Evolutionary conservation across 2,888 invertebrate genomes (phyloP), one percentile per base, ranked within the genome.

Genomic region (Caenorhabditis japonica): DNA sequence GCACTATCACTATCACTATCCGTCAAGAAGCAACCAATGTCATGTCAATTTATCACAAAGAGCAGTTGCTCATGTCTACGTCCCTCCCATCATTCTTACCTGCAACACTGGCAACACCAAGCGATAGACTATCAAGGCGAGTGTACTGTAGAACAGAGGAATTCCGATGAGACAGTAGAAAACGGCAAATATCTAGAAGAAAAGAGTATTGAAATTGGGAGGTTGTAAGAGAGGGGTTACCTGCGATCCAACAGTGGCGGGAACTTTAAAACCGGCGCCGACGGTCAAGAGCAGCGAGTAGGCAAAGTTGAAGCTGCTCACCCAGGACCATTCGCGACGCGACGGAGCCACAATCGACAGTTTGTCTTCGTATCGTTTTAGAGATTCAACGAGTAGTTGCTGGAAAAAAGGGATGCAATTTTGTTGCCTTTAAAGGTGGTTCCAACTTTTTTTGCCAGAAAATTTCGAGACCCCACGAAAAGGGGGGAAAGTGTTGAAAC

Each of bases 251-350:
- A 72, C 52, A 1, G 85, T 83, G 19, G 75, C 75, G 12, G 85
- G 85, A 17, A 77, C 62, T 43, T 82, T 79, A 33, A 74, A 69
- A 8, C 83, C 84, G 44, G 80, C 78, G n/a, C 85, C 85, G 19
- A 85, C 49, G 7, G 85, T 85, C 15, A 84, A 72, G n/a, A 85
- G 73, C 13, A 85, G 75, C 7, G 83, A 81, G 75, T 82, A 84
- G 38, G 84, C 84, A 52, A 83, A 85, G 74, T 82, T 84, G 68
- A 85, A 77, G 8, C 83, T 84, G 66, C 78, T 80, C 17, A 76
- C 19, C 58, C 83, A 75, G 4, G 80, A 75, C 85, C 85, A 85
- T 58, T 80, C 82, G 3, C 66, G 56, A 12, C 70, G 64, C 13
- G 68, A 68, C 21, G 76, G 76, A n/a, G 61, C 51, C 4, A 41